Percentiles rank a stretch among this genome's conserved stretches.
These are phyloP conservation scores for Zaprionus tsacasi DNA, from an alignment of 1,140 invertebrate genomes.

Conservation along the genomic window DNA sequence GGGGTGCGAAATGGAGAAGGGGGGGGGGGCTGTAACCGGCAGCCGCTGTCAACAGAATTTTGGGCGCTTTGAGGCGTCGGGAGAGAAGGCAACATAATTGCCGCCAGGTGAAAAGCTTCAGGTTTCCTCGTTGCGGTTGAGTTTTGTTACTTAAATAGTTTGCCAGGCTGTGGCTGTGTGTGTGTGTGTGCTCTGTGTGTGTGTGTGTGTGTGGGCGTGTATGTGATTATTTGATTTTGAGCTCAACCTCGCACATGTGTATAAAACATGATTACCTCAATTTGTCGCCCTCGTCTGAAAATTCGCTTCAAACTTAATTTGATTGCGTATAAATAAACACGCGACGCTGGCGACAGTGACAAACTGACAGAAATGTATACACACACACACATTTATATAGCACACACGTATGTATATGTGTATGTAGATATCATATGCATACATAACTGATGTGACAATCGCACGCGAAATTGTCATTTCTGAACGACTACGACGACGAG, in stretches of 20 bases:
- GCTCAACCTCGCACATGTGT: conserved; percentile 41
- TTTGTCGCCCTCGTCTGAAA: conserved; percentile 66
- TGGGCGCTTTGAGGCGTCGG: conserved; percentile 22
- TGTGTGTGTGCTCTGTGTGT: not conserved
- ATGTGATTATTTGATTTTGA: conserved; percentile 55
- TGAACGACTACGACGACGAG: conserved; percentile 14
- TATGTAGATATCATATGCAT: conserved; percentile 52
- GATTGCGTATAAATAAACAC: conserved; percentile 81
- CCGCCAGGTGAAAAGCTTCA: conserved; percentile 23
- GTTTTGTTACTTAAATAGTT: conserved; percentile 40
- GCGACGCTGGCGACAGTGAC: conserved; percentile 64
- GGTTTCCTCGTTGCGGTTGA: conserved; percentile 28
- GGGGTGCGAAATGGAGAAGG: not conserved
- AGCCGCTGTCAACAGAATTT: conserved; percentile 37
- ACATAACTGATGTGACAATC: conserved; percentile 81
- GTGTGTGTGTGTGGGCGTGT: conserved; percentile 9
- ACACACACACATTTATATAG: conserved; percentile 22
- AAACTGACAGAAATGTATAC: conserved; percentile 67
- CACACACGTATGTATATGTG: conserved; percentile 2
- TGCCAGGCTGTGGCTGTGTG: not conserved
- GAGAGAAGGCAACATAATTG: conserved; percentile 38
- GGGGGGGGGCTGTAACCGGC: not conserved
- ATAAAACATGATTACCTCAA: conserved; percentile 72
- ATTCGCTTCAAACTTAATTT: conserved; percentile 76
- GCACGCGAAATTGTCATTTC: conserved; percentile 81